Evolutionary conservation across 2,888 invertebrate species (phyloP).

Genomic region (Cyrtodaria siliqua): DNA sequence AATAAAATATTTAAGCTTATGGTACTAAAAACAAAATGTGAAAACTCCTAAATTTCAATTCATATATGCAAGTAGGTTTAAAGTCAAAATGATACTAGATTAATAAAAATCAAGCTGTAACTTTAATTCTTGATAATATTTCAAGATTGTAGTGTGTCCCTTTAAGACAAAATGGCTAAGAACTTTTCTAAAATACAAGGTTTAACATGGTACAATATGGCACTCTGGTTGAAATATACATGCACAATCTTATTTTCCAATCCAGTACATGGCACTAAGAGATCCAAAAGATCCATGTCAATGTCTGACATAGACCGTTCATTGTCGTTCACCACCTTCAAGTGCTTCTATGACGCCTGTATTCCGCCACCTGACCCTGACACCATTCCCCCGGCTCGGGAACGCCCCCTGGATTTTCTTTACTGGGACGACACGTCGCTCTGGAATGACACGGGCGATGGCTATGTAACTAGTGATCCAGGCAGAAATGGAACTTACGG

Average conservation of each 20-base stretch:
- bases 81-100: too few relatives aligned
- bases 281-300: constrained; percentile 7
- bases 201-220: too few relatives aligned
- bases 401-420: constrained; percentile 32
- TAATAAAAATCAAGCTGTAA: too few relatives aligned
- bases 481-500: constrained; percentile 34
- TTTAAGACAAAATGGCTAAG: too few relatives aligned
- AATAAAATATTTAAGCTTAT: too few relatives aligned
- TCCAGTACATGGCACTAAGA: constrained; percentile 51
- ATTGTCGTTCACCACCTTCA: constrained; percentile 34
- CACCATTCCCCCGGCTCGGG: constrained; percentile 59
- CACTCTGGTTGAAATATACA: too few relatives aligned
- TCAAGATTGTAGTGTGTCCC: neutral
- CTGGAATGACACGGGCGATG: constrained; percentile 41
- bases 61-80: too few relatives aligned
- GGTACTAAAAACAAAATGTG: too few relatives aligned
- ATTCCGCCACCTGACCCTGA: constrained; percentile 75
- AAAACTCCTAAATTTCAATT: too few relatives aligned
- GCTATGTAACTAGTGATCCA: constrained; percentile 21
- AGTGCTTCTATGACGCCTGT: constrained; percentile 79
- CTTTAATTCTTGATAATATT: neutral
- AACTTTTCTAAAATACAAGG: too few relatives aligned
- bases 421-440: constrained; percentile 42
- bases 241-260: neutral
- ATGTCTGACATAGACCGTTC: constrained; percentile 26